Conservation (phyloP, 2,113 vertebrate species). For the Elephantulus edwardii region DNA sequence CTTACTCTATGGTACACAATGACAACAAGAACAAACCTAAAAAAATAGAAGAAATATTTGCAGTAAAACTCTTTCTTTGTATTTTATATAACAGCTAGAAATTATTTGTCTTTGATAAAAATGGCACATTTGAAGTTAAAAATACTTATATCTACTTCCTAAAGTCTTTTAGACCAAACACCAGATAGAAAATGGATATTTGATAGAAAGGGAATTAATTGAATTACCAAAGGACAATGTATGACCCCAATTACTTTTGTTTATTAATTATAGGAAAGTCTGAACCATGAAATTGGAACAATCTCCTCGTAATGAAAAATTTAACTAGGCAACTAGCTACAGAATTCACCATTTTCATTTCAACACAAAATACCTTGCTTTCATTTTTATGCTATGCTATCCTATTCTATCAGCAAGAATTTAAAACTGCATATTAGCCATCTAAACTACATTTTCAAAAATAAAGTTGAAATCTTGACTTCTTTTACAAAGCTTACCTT, state of each 20-base stretch:
- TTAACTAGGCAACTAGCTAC: not conserved
- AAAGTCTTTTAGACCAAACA: not conserved
- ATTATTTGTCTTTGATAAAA: conserved; percentile 37
- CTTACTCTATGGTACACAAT: no score
- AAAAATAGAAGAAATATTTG: conserved; percentile 4
- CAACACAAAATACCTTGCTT: not conserved
- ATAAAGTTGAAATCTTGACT: not conserved
- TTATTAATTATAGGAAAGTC: conserved; percentile 46
- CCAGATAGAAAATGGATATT: not conserved
- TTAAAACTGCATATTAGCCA: not conserved
- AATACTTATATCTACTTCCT: not conserved
- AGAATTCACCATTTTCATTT: not conserved
- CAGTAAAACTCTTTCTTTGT: not conserved
- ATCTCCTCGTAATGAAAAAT: conserved; percentile 32
- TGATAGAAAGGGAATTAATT: conserved; percentile 35
- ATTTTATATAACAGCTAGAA: conserved; percentile 35
- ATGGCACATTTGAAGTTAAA: not conserved
- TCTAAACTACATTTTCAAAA: conserved; percentile 11
- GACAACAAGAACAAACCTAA: no score
- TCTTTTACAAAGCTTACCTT: not conserved
- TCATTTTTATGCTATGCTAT: not conserved
- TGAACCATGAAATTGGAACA: conserved; percentile 62
- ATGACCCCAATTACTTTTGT: conserved; percentile 46
- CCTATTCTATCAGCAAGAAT: not conserved
- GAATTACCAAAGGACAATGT: conserved; percentile 40